Base-by-base conservation (phyloP, 1,140 invertebrate genomes). In the Magallana ariakensis region DNA sequence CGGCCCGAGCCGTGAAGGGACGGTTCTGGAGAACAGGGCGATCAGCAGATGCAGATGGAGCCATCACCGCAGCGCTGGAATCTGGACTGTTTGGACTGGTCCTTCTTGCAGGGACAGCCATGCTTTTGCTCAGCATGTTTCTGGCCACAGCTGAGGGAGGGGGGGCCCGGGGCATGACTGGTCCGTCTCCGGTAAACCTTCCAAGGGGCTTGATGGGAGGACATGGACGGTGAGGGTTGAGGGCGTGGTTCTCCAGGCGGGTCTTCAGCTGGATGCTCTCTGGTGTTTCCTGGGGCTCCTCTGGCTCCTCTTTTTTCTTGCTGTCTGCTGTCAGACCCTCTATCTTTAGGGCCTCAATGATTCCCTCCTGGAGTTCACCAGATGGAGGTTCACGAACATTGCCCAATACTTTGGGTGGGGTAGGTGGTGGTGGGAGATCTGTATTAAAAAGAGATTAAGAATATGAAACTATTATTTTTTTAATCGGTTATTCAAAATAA, bases 21-120 rank as follows among this genome's bases (percentile, higher is more conserved):
- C 84, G 54, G 56, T 57, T 62, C 57, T 83, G 57, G 81, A 81
- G 81, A 15, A 80, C 16, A n/a, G 87, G 54, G 11, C 57, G 26
- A 13, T 83, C 85, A 8, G 66, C 62, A 13, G 85, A 56, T 56
- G 57, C 46, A 2, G 82, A 9, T n/a, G 82, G 66, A 19, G 22
- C n/a, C 55, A 87, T 85, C 26, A 83, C 82, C 9, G 86, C 75
- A 7, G 85, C 60, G 1, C 83, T 57, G 26, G 54, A 22, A 15
- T 90, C 83, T 15, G 86, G 80, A 87, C 86, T 22, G 86, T 58
- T 15, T 87, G 87, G 53, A 86, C 84, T 66, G 85, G 75, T 75
- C 87, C 87, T 75, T 90, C 82, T n/a, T 15, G 81, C 54, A n/a
- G 83, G 22, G 82, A 88, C n/a, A 82, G 86, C 16, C 83, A 55